phyloP scores from a whole-genome alignment of 2,888 invertebrate genomes.

The Lutraria lutraria region DNA sequence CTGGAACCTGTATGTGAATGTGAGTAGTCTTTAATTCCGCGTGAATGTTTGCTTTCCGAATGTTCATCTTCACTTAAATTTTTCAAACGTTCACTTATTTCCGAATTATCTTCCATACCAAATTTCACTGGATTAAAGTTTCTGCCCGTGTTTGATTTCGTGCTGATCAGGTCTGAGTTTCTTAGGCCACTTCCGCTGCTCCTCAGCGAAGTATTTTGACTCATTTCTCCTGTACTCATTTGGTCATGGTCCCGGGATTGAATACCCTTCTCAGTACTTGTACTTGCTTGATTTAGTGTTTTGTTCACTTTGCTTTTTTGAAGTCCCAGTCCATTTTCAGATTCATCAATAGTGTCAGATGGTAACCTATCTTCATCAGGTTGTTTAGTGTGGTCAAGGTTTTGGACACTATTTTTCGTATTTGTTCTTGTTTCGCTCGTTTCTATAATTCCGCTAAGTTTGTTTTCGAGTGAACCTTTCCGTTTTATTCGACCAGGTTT shows the following conservation, averaged over 20 bases:
- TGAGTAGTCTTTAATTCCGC: not conserved
- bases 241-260: not conserved
- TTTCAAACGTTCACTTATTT: not conserved
- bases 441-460: constrained; percentile 3
- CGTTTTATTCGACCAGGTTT: constrained; percentile 4
- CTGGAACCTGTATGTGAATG: not conserved
- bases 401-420: not conserved
- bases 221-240: not conserved
- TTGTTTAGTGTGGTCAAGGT: not conserved
- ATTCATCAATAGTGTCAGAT: not conserved
- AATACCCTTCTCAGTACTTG: not conserved
- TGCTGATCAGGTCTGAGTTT: not conserved
- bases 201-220: not conserved
- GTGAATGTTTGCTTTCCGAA: not conserved
- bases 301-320: not conserved
- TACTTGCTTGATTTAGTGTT: not conserved
- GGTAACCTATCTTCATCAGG: not conserved
- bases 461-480: not conserved
- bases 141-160: not conserved
- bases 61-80: not conserved
- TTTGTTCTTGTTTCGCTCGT: not conserved
- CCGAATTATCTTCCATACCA: not conserved
- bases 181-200: constrained; percentile 32
- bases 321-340: not conserved
- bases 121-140: not conserved